phyloP scores from a whole-genome alignment of 2,113 vertebrate genomes.

The Dipodomys stephensi region DNA sequence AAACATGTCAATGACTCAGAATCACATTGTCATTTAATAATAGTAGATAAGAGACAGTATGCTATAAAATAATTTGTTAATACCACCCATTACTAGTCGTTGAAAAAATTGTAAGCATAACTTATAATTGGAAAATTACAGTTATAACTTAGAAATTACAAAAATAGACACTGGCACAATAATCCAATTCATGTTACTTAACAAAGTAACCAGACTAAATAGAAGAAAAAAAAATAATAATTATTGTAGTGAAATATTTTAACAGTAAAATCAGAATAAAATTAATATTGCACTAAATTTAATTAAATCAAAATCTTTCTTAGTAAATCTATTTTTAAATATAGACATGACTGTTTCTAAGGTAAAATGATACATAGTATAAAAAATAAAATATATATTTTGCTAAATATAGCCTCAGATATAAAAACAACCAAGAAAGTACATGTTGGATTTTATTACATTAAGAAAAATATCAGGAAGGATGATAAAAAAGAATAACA shows the following conservation, averaged over 20 bases:
- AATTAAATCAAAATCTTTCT: too few relatives aligned
- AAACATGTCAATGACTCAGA: not conserved
- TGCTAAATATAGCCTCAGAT: not conserved
- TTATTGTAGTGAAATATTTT: not conserved
- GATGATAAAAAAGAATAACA: not conserved
- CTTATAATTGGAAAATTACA: not conserved
- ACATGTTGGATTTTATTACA: not conserved
- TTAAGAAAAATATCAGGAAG: not conserved
- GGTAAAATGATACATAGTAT: not conserved
- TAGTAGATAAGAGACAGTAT: not conserved
- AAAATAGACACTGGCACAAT: not conserved
- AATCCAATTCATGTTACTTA: not conserved
- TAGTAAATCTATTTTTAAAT: not conserved
- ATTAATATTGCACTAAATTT: too few relatives aligned
- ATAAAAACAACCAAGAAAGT: not conserved
- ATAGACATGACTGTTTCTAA: not conserved
- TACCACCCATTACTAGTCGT: not conserved
- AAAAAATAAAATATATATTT: not conserved
- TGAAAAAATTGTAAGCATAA: not conserved
- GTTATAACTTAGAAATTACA: not conserved
- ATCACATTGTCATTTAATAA: not conserved
- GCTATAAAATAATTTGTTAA: not conserved
- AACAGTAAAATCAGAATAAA: not conserved
- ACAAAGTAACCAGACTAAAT: too few relatives aligned
- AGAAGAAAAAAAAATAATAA: not conserved